Percentiles rank a stretch among this genome's conserved stretches.
phyloP scores from a whole-genome alignment of 2,113 vertebrate genomes.

The Halichoerus grypus region DNA sequence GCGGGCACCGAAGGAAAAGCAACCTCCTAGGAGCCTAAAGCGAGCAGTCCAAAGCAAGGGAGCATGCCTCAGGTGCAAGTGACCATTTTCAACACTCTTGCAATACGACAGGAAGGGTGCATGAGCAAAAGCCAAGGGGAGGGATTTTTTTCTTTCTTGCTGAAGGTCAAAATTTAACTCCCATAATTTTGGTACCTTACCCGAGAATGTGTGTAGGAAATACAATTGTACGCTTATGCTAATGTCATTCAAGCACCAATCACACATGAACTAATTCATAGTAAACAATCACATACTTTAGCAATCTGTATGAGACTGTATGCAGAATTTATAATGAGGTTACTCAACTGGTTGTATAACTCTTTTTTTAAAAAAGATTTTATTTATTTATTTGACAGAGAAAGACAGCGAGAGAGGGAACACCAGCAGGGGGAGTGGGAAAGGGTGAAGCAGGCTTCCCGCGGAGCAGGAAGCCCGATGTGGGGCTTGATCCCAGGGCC shows the following conservation, averaged over 20 bases:
- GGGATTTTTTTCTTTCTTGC: neutral
- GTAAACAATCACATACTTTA: neutral
- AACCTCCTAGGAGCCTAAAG: fast-evolving
- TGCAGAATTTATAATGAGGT: neutral
- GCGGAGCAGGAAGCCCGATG: too few species aligned
- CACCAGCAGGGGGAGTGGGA: too few species aligned
- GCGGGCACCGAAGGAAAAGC: neutral
- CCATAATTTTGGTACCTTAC: neutral
- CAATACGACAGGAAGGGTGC: neutral
- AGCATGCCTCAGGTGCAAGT: fast-evolving
- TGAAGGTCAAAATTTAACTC: neutral
- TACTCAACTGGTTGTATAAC: neutral
- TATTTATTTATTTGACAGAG: too few species aligned
- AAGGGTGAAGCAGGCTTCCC: too few species aligned
- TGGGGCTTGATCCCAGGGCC: too few species aligned
- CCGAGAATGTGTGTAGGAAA: neutral
- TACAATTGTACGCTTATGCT: neutral
- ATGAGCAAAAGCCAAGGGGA: neutral
- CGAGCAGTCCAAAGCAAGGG: neutral
- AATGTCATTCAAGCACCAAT: neutral
- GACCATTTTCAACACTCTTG: neutral
- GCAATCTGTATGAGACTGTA: neutral
- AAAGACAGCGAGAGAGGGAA: too few species aligned
- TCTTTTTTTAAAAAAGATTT: too few species aligned
- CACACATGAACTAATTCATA: neutral